Evolutionary conservation across 2,113 vertebrate species (phyloP), one percentile per base, ranked within the genome.

Genomic region (Eudorcas thomsonii): DNA sequence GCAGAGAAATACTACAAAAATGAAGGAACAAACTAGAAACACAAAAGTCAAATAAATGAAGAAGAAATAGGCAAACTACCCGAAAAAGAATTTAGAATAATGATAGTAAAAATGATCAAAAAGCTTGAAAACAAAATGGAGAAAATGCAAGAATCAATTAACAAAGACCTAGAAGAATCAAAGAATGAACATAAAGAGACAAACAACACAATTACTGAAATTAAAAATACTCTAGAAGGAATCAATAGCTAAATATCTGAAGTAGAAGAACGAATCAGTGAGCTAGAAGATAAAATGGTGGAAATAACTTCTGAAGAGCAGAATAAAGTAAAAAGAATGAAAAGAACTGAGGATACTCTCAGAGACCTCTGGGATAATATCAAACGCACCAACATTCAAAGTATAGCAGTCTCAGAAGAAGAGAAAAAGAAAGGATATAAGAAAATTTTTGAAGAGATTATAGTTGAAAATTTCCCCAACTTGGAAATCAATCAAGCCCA

Each of bases 351-450:
- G 33, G 64, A 36, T 67, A 21, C 17, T 21, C 64, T 67, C 33
- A 19, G 64, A 67, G 8, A 36, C 64, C 33, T 67, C 64, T 67
- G 33, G 64, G 33, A 36, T 7, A 36, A 67, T 67, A 67, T 67
- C 33, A 67, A 67, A 36, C 0, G 0, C 8, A 19, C 8, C 33
- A 67, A 67, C 16, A 36, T 67, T 67, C 15, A 1, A n/a, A 67
- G 9, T 67, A 67, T 67, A 67, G 64, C 33, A 9, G 33, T 67
- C 33, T 30, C 33, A n/a, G 16, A n/a, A 67, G 8, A 21, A 67
- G 17, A 67, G 64, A 36, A 36, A 36, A 67, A 67, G 64, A 36
- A 21, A 67, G 33, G 16, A 36, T 67, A 67, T 67, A 1, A 67
- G 33, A 67, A 67, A 36, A 21, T 2, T 67, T 67, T 67, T 67